Evolutionary conservation across 2,113 vertebrate genomes (phyloP).

Genomic region (Hemiprocne comata): DNA sequence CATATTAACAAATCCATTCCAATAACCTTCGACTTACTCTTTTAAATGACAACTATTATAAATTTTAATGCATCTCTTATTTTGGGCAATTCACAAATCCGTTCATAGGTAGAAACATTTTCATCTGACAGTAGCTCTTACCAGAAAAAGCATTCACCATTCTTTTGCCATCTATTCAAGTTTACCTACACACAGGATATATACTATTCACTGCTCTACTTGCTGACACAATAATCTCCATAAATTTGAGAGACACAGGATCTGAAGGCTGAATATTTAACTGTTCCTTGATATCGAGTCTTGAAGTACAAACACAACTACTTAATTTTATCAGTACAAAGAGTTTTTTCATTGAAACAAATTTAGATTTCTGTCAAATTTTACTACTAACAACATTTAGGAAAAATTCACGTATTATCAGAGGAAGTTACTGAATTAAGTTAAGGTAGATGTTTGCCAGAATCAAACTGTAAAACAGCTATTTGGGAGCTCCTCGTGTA

Average conservation of each 20-base stretch:
- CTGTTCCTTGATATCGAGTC: background rate
- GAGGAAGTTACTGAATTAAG: background rate
- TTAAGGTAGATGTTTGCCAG: background rate
- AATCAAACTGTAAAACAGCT: background rate
- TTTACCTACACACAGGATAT: background rate
- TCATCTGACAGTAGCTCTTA: background rate
- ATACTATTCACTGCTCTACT: background rate
- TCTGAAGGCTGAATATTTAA: background rate
- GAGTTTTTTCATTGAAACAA: background rate
- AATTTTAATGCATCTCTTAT: background rate
- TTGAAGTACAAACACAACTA: background rate
- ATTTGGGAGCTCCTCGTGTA: background rate
- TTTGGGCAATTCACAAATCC: background rate
- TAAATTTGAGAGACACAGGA: background rate
- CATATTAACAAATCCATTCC: background rate
- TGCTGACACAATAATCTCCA: background rate
- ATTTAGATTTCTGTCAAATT: background rate
- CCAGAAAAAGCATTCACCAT: background rate
- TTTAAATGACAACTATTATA: background rate
- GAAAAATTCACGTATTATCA: background rate
- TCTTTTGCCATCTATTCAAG: background rate
- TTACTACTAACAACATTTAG: background rate
- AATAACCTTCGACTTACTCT: background rate
- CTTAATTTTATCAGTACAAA: background rate
- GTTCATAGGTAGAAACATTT: background rate